Evolutionary conservation across 2,797 vertebrate species (phyloP).

Genomic region (Sebastes matsubarae): DNA sequence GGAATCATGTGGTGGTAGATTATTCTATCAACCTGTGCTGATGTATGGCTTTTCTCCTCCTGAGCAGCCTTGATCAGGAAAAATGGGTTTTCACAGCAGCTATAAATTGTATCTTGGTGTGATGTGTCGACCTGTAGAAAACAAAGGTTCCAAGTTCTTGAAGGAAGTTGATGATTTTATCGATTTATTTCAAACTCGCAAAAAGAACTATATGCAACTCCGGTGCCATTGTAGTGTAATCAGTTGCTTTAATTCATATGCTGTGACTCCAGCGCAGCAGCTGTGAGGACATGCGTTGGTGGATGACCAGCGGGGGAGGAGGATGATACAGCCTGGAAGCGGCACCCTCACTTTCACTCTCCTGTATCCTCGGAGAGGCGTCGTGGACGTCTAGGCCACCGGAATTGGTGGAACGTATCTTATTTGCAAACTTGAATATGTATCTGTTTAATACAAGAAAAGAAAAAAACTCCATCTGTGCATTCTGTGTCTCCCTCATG

Average conservation of each 20-base stretch:
- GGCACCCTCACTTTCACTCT: background rate
- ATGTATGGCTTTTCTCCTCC: background rate
- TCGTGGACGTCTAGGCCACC: background rate
- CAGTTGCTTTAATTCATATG: background rate
- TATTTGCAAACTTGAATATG: background rate
- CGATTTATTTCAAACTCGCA: background rate
- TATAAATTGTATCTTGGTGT: background rate
- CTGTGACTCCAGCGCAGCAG: background rate
- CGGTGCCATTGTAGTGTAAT: background rate
- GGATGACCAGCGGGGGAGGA: background rate
- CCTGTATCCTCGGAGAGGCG: background rate
- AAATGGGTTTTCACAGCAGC: background rate
- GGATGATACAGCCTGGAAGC: background rate
- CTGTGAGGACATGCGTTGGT: background rate
- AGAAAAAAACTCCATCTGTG: rapidly evolving
- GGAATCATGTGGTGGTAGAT: background rate
- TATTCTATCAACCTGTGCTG: background rate
- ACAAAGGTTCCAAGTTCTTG: background rate
- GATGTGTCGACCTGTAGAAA: background rate
- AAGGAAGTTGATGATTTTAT: background rate
- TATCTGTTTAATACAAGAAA: background rate
- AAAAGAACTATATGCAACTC: background rate
- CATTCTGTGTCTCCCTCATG: background rate
- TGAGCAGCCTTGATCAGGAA: background rate
- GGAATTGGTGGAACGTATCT: no score